Evolutionary conservation across 2,113 vertebrate species (phyloP), one percentile per base, ranked within the genome.

Genomic region (Seriola aureovittata): DNA sequence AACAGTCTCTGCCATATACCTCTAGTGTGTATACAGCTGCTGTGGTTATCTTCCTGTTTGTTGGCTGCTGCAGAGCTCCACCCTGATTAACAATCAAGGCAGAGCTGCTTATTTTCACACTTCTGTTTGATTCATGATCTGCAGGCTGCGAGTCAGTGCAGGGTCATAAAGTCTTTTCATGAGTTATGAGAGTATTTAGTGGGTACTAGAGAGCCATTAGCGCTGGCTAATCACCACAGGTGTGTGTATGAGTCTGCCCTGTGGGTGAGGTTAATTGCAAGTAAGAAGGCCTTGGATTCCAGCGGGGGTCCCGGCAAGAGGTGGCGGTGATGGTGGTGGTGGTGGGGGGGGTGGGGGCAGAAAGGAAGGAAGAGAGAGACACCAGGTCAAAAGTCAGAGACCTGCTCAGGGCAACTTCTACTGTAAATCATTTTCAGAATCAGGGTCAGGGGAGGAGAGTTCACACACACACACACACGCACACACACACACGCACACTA

Each of bases 231-330:
- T 92, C 88, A 92, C 87, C 84, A 59, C 78, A 86, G 79, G 83
- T 86, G 87, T 89, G 78, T 85, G 80, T 70, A 74, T 75, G 80
- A 71, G 67, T 60, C 54, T 78, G 82, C 81, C 77, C 83, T 81
- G 87, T 88, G 86, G 90, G 78, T 70, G 88, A 93, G 93, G 93
- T 94, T 94, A 94, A 94, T 94, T 94, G 90, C 87, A 84, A 82
- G 85, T 75, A 84, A 79, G 91, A 89, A 91, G 81, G 88, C 81
- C 87, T 78, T 48, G 17, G 74, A 87, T 80, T 81, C 57, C 50
- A 19, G 78, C 65, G 70, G 69, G 57, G 67, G 75, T 68, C 64
- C 84, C 70, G 19, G 4, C 34, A 2, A 70, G 60, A 8, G 11
- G 63, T 64, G 63, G 50, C 21, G 62, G 65, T 21, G 29, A 69